Evolutionary conservation across 1,140 invertebrate genomes (phyloP), one percentile per base, ranked within the genome.

Genomic region (Papilio machaon): DNA sequence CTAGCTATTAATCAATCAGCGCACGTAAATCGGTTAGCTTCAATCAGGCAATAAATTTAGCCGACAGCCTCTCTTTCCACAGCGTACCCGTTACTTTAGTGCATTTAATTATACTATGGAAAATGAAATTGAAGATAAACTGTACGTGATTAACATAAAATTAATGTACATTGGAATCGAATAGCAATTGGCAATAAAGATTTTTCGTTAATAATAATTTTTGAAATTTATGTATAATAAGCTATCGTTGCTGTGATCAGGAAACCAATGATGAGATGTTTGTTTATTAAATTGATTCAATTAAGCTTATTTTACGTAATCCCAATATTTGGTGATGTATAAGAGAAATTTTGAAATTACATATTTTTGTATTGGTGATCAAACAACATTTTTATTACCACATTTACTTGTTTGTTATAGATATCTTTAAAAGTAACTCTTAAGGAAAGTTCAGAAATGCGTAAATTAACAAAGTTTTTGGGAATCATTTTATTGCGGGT

Each of bases 41-140:
- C 77, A 67, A 79, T 79, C 77, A 79, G 77, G 77, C 77, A 79
- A 79, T 79, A 79, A 79, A 79, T 79, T 79, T 67, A 79, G 77
- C 54, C 30, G 47, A 35, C 75, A 77, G 47, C 52, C 30, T 77
- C 52, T 77, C 49, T 77, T 77, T 77, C 52, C 49, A 77, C 75
- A 58, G 52, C 52, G 49, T 58, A 9, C 13, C 49, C 4, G 23
- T 52, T 54, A 17, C n/a, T 13, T 70, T 70, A 70, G 64, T 70
- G 64, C 35, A 70, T 70, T 70, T 70, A 70, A 70, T 70, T 30
- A 70, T 70, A 38, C 64, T 70, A 38, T 70, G 0, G 30, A 70
- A 70, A 23, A 70, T 70, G 64, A 70, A 38, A 70, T 70, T 70
- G 64, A 70, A 35, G 64, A 70, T 70, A 70, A 70, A 70, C 30